phyloP scores from a whole-genome alignment of 2,888 invertebrate genomes.

The Lomographa bimaculata region DNA sequence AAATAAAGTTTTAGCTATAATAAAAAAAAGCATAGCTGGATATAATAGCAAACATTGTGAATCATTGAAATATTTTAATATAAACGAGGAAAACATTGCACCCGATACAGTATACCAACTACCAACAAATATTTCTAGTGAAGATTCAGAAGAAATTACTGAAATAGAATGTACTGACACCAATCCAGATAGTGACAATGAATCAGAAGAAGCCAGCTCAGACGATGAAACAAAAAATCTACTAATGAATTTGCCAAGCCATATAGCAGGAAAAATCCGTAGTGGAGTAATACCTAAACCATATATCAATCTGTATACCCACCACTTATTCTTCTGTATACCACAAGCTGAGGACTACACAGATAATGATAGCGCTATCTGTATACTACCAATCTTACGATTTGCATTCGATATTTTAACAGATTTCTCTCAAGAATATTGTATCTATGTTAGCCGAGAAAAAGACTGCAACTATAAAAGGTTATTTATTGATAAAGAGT shows the following conservation, averaged over 20 bases:
- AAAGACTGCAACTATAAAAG: slow-evolving; percentile 55
- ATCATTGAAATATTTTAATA: slow-evolving; percentile 83
- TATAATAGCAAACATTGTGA: slow-evolving; percentile 85
- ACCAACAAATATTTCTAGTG: slow-evolving; percentile 10
- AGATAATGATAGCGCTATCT: slow-evolving; percentile 82
- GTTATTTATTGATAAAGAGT: slow-evolving; percentile 49
- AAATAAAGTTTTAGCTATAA: slow-evolving; percentile 76
- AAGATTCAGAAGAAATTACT: slow-evolving; percentile 23
- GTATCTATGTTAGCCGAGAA: slow-evolving; percentile 65
- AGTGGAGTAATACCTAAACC: slow-evolving; percentile 85
- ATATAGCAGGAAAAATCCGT: slow-evolving; percentile 86
- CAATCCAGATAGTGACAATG: slow-evolving; percentile 36
- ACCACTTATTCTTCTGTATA: slow-evolving; percentile 85
- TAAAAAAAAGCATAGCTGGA: slow-evolving; percentile 85
- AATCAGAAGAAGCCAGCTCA: slow-evolving; percentile 39
- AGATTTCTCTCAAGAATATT: slow-evolving; percentile 59
- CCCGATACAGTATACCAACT: slow-evolving; percentile 2
- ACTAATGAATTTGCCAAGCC: slow-evolving; percentile 74
- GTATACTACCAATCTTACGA: slow-evolving; percentile 84
- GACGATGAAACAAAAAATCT: slow-evolving; percentile 34
- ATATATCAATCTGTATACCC: slow-evolving; percentile 87
- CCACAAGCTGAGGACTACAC: slow-evolving; percentile 89
- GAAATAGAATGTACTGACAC: slow-evolving; percentile 17
- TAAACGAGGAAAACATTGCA: slow-evolving; percentile 38
- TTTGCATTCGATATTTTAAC: slow-evolving; percentile 81